Conservation (phyloP, 2,113 vertebrate species). For the Acanthisitta chloris region DNA sequence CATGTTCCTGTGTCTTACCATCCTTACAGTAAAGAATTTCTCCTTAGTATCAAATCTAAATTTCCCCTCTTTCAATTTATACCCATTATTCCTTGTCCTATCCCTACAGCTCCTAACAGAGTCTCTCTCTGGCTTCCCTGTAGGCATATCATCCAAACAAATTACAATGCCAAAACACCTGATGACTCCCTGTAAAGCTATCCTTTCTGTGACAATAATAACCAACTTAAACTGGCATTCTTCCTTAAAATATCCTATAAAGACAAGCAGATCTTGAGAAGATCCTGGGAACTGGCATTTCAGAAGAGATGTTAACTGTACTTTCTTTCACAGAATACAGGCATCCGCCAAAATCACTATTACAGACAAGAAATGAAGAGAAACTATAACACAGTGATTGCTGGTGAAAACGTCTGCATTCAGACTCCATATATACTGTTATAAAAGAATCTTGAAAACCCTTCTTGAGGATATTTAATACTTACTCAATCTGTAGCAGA, state of each 20-base stretch:
- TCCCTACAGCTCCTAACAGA: too few species aligned
- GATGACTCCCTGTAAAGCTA: not conserved
- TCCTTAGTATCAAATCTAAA: too few species aligned
- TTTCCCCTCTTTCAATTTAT: too few species aligned
- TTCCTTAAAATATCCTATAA: not conserved
- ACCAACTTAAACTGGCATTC: not conserved
- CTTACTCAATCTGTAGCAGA: not conserved
- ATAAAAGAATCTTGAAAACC: not conserved
- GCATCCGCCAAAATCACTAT: not conserved
- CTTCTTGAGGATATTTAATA: not conserved
- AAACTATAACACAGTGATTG: not conserved
- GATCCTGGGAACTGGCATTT: not conserved
- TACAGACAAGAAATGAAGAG: not conserved
- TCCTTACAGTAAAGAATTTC: too few species aligned
- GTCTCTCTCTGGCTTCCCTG: too few species aligned
- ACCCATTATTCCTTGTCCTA: too few species aligned
- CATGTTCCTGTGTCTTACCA: too few species aligned
- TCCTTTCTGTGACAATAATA: not conserved
- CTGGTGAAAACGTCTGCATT: not conserved
- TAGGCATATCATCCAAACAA: not conserved
- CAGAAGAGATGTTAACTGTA: not conserved
- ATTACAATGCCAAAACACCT: not conserved
- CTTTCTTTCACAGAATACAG: not conserved
- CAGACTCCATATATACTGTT: not conserved
- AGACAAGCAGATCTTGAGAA: not conserved